These are phyloP conservation scores for Cheiracanthium punctorium DNA, from an alignment of 2,888 invertebrate species.

Conservation along the genomic window DNA sequence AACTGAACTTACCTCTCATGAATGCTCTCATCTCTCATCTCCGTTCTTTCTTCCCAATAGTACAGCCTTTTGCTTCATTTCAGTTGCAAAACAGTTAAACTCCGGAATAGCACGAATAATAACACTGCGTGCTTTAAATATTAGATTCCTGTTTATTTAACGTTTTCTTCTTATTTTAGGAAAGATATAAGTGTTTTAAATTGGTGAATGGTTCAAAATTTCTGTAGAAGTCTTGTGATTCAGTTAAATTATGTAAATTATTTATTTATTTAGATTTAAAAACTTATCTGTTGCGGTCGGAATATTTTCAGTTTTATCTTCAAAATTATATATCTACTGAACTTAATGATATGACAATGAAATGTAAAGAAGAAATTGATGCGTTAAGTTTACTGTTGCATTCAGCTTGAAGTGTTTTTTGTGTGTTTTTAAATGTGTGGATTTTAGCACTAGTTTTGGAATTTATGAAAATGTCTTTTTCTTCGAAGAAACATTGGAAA, in stretches of 20 bases:
- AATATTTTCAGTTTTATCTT: neutral
- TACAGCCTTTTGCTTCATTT: neutral
- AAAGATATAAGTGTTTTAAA: neutral
- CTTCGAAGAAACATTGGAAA: conserved; percentile 63
- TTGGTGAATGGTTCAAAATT: neutral
- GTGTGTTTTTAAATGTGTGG: neutral
- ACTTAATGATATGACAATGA: neutral
- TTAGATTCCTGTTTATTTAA: neutral
- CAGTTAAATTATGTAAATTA: neutral
- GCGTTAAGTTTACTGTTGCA: neutral
- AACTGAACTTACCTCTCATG: too few species aligned
- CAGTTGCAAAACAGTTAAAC: neutral
- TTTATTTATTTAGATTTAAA: neutral
- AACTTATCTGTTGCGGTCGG: neutral
- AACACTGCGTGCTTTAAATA: neutral
- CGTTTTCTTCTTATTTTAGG: neutral
- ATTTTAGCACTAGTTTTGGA: neutral
- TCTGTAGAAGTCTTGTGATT: neutral
- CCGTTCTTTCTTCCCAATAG: neutral
- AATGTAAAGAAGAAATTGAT: neutral
- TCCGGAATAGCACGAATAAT: neutral
- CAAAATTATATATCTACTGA: neutral
- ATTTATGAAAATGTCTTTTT: conserved; percentile 37
- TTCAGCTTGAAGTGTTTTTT: neutral
- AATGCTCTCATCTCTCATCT: too few species aligned